Percentiles rank a stretch among this genome's conserved stretches.
Evolutionary conservation across 2,888 invertebrate genomes (phyloP).

Genomic region (Lucinisca nassula): DNA sequence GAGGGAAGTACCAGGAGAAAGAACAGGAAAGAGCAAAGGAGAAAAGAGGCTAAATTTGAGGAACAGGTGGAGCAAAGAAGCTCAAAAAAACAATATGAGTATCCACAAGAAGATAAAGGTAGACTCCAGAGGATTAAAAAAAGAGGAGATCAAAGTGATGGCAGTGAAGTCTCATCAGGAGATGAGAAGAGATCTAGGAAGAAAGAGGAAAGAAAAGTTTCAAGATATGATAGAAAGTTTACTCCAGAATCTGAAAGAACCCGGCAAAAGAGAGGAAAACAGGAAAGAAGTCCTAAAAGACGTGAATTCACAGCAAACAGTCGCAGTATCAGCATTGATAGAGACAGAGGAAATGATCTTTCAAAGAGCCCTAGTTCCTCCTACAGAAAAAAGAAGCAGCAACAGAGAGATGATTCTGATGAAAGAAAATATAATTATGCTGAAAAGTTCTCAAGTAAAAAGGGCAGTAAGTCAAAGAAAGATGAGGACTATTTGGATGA

Average conservation of each 20-base stretch:
- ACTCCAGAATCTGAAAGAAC: neutral
- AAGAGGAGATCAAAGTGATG: neutral
- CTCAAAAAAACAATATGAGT: neutral
- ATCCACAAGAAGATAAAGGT: neutral
- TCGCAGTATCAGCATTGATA: neutral
- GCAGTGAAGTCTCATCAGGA: neutral
- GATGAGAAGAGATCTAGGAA: neutral
- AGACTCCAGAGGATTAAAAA: neutral
- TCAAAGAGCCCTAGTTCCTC: neutral
- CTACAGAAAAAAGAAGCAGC: neutral
- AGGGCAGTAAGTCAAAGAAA: constrained; percentile 20
- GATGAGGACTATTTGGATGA: neutral
- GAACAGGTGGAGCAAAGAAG: neutral
- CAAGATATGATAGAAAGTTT: neutral
- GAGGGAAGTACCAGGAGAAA: constrained; percentile 5
- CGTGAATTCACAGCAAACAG: neutral
- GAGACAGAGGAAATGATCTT: neutral
- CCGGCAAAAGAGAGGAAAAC: neutral
- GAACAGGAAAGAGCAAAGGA: neutral
- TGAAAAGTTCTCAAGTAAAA: neutral
- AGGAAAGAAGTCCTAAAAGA: neutral
- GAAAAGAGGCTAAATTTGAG: neutral
- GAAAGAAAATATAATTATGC: neutral
- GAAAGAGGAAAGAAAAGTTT: neutral
- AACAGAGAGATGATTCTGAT: neutral